Base-by-base conservation (phyloP, 2,888 invertebrate species). In the Mesoligia furuncula region DNA sequence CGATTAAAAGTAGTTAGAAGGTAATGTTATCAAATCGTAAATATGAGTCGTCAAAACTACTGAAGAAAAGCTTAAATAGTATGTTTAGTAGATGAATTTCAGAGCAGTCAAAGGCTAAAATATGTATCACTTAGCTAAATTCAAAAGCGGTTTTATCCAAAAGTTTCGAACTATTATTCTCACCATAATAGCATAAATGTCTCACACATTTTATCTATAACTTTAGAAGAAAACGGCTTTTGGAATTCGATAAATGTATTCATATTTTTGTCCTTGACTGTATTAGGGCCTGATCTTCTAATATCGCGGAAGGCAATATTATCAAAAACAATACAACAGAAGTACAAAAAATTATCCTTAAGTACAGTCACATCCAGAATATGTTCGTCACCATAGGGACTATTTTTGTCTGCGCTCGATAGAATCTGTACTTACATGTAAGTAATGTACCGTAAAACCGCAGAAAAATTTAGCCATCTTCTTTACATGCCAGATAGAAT, bases 131-230 rank as follows among this genome's bases (percentile, higher is more conserved):
- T 51, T 39, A 73, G 24, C 27, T 17, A 20, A 75, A n/a, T 24
- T 20, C 48, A 51, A 75, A 77, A 31, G 27, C 17, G 4, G 3
- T 61, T 61, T 39, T 27, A 3, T 31, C 8, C 2, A 77, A 31
- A 62, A 45, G 17, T 54, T 57, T 57, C 13, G 42, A n/a, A n/a
- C 45, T 54, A 76, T 45, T 79, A 78, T 54, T 76, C 51, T 78
- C 31, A 65, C 42, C 42, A 65, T 54, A 54, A 76, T 42, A 65
- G 51, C 20, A 51, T n/a, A 77, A 73, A 73, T 48, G 27, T 73
- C 27, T 39, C 42, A 1, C 15, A 36, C 1, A 42, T 0, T 31
- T 51, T 42, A 15, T 36, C 0, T 24, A 31, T 15, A 39, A 77
- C 3, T 75, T 75, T 9, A 24, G 13, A 17, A 24, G 1, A 51